Percentiles rank a stretch among this genome's conserved stretches.
Conservation (phyloP, 2,888 invertebrate genomes). For the Tenthredo notha region DNA sequence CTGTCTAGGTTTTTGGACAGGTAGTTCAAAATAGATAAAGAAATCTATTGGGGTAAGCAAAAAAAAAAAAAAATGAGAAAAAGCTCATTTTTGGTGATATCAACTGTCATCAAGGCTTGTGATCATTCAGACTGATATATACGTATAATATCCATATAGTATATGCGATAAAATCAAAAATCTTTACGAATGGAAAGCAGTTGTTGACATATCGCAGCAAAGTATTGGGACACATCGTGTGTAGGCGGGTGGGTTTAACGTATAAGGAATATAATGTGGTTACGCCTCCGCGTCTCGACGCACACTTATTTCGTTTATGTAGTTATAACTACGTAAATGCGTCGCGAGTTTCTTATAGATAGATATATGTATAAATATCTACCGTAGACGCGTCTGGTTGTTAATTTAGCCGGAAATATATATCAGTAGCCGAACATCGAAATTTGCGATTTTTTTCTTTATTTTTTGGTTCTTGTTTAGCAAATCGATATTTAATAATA, state of each 20-base stretch:
- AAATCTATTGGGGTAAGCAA: neutral
- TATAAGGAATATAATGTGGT: constrained; percentile 75
- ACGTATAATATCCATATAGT: neutral
- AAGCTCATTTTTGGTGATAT: neutral
- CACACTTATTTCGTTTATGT: neutral
- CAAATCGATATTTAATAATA: neutral
- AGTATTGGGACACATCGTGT: constrained; percentile 73
- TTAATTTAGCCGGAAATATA: constrained; percentile 32
- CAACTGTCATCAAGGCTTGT: constrained; percentile 23
- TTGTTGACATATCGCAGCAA: constrained; percentile 74
- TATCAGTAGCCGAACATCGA: neutral
- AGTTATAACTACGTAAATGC: neutral
- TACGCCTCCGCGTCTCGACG: constrained; percentile 70
- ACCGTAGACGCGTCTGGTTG: neutral
- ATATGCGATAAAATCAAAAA: constrained; percentile 40
- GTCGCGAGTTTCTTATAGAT: neutral
- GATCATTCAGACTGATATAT: neutral
- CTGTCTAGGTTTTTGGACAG: neutral
- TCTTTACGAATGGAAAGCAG: constrained; percentile 65
- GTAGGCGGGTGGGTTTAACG: constrained; percentile 74
- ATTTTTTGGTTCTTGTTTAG: too few species aligned
- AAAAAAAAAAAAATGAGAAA: neutral
- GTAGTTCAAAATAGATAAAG: neutral
- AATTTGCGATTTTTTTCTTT: neutral
- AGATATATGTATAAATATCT: too few species aligned